phyloP scores from a whole-genome alignment of 2,888 invertebrate species.

The Phortica magna region DNA sequence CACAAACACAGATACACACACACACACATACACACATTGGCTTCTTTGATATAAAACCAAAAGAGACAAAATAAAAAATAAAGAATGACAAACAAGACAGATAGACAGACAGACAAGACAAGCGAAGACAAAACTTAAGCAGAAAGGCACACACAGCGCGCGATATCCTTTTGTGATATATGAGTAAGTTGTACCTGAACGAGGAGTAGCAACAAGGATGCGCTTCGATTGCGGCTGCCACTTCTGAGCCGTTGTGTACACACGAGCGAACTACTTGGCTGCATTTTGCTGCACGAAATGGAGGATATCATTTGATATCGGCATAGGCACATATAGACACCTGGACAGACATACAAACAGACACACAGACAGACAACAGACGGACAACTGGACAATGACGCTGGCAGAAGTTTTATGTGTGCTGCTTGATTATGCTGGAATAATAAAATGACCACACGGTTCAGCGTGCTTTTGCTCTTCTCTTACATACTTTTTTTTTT shows the following conservation, averaged over 20 bases:
- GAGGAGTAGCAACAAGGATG: constrained; percentile 3
- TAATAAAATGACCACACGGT: constrained; percentile 63
- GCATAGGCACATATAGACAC: constrained; percentile 38
- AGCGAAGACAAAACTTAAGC: constrained; percentile 58
- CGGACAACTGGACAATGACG: constrained; percentile 11
- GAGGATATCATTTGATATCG: constrained; percentile 72
- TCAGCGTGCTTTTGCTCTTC: constrained; percentile 38
- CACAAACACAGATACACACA: constrained; percentile 39
- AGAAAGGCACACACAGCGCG: constrained; percentile 68
- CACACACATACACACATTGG: constrained; percentile 15
- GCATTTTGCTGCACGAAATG: constrained; percentile 43
- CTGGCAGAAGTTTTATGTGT: constrained; percentile 31
- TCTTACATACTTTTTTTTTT: constrained; percentile 30
- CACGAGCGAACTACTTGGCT: constrained; percentile 54
- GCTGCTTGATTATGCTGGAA: constrained; percentile 58
- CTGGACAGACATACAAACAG: constrained; percentile 33
- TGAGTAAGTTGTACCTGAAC: constrained; percentile 74
- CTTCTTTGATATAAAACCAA: constrained; percentile 26
- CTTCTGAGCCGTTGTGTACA: constrained; percentile 74
- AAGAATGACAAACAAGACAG: constrained; percentile 44
- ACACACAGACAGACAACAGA: constrained; percentile 35
- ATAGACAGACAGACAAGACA: constrained; percentile 38
- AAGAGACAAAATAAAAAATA: constrained; percentile 13
- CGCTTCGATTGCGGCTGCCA: constrained; percentile 29
- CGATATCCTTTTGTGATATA: constrained; percentile 74